These are phyloP conservation scores for Ictalurus furcatus DNA, from an alignment of 2,113 vertebrate species.

Conservation along the genomic window DNA sequence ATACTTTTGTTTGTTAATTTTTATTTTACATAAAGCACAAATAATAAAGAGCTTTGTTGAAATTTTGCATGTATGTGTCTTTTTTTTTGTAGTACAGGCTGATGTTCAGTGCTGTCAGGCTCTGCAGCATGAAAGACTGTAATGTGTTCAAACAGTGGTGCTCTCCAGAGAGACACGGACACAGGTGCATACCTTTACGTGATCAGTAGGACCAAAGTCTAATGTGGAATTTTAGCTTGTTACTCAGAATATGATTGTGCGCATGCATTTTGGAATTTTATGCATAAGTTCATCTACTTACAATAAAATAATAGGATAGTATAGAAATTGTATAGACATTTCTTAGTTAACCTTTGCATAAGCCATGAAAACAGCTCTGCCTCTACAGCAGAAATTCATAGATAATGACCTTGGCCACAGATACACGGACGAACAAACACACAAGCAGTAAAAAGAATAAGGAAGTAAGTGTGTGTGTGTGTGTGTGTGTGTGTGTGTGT, in stretches of 20 bases:
- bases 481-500: no score
- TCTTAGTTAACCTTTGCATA: not conserved
- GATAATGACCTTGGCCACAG: not conserved
- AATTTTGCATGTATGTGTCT: not conserved
- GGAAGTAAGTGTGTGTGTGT: no score
- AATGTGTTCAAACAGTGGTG: not conserved
- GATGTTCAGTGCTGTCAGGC: constrained; percentile 13
- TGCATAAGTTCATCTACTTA: not conserved
- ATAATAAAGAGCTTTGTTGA: no score
- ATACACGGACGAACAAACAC: not conserved
- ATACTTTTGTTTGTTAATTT: not conserved
- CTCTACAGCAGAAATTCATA: not conserved
- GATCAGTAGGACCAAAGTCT: not conserved
- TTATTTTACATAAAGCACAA: not conserved
- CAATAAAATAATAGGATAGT: not conserved
- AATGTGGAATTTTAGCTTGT: not conserved
- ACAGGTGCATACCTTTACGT: not conserved
- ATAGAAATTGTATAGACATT: not conserved
- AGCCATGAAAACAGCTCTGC: not conserved
- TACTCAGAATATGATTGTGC: not conserved
- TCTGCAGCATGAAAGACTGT: constrained; percentile 6
- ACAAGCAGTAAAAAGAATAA: not conserved
- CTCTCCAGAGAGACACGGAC: not conserved
- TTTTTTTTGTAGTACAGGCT: not conserved
- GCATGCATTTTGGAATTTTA: not conserved